These are phyloP conservation scores for Galeruca laticollis DNA, from an alignment of 2,888 invertebrate genomes.

Conservation along the genomic window DNA sequence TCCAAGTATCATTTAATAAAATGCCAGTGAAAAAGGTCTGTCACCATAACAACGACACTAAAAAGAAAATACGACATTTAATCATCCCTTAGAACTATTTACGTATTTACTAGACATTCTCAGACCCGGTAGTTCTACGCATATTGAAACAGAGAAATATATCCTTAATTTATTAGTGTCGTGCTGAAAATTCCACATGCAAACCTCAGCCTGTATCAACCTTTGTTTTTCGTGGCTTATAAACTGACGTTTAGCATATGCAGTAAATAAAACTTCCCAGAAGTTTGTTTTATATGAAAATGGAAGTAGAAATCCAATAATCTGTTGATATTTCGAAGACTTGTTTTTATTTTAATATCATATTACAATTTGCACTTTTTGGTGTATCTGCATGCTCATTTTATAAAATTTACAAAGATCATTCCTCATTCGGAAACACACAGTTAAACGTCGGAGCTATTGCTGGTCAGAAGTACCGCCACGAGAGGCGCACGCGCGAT, in stretches of 20 bases:
- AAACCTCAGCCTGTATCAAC: conserved; percentile 22
- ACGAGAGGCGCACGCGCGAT: too few relatives aligned
- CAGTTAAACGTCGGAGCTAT: too few relatives aligned
- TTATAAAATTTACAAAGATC: too few relatives aligned
- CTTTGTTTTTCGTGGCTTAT: conserved; percentile 27
- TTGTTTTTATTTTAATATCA: too few relatives aligned
- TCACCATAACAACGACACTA: neutral
- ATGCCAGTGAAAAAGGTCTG: neutral
- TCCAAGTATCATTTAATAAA: neutral
- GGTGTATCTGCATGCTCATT: too few relatives aligned
- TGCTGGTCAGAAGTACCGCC: too few relatives aligned
- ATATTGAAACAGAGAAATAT: conserved; percentile 19
- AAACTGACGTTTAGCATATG: conserved; percentile 15
- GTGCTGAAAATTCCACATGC: conserved; percentile 19
- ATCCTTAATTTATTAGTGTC: conserved; percentile 30
- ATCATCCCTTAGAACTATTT: conserved; percentile 11
- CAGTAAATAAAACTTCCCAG: conserved; percentile 9
- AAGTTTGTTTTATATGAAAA: too few relatives aligned
- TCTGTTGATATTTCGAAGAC: too few relatives aligned
- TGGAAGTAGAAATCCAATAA: too few relatives aligned
- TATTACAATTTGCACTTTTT: too few relatives aligned
- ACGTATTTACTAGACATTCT: conserved; percentile 15
- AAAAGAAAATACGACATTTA: conserved; percentile 4
- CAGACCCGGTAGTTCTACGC: neutral
- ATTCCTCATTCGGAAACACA: too few relatives aligned